phyloP scores from a whole-genome alignment of 2,113 vertebrate species.

The Microcebus jonahi region DNA sequence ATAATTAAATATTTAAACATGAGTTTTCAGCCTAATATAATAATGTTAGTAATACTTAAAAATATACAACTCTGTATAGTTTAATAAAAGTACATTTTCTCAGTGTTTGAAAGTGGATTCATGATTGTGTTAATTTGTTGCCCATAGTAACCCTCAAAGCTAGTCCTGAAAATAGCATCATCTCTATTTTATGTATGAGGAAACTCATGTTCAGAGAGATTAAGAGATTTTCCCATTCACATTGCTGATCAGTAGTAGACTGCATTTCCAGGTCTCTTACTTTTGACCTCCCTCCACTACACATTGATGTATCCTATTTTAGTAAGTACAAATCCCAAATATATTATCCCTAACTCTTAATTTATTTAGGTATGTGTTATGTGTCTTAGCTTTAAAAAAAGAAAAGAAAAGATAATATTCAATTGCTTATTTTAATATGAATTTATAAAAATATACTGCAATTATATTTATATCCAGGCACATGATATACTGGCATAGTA shows the following conservation, averaged over 20 bases:
- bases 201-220: background rate
- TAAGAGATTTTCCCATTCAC: background rate
- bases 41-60: background rate
- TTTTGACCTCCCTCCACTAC: background rate
- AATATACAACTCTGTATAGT: background rate
- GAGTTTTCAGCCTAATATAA: background rate
- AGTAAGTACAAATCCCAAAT: background rate
- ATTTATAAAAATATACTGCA: background rate
- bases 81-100: background rate
- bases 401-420: background rate
- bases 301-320: background rate
- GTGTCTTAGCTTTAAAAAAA: background rate
- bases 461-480: background rate
- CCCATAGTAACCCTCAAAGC: background rate
- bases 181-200: background rate
- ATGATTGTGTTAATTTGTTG: background rate
- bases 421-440: background rate
- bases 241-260: background rate
- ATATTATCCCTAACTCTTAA: background rate
- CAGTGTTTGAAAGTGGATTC: background rate
- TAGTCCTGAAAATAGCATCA: background rate
- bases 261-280: background rate
- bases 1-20: background rate
- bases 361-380: background rate
- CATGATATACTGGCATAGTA: background rate